Evolutionary conservation across 1,140 invertebrate genomes (phyloP).

Genomic region (Dendroctonus ponderosae): DNA sequence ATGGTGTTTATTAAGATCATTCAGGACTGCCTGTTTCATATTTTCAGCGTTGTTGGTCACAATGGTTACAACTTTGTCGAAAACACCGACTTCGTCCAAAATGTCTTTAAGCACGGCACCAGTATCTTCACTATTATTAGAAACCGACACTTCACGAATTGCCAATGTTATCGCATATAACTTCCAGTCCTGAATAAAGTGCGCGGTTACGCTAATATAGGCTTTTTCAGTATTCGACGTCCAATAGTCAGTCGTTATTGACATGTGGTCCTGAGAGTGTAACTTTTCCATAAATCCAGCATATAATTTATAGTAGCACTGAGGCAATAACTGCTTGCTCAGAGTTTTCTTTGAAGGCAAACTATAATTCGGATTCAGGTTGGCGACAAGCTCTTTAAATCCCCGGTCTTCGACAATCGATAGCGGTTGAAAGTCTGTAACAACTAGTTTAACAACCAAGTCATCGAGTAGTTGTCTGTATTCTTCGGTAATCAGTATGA

Average conservation of each 20-base stretch:
- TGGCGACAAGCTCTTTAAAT: neutral
- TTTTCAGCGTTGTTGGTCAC: conserved; percentile 27
- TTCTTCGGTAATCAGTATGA: neutral
- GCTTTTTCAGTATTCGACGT: conserved; percentile 22
- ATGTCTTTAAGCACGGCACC: conserved; percentile 10
- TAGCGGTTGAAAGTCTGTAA: neutral
- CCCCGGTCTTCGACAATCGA: conserved; percentile 7
- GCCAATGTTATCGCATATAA: conserved; percentile 7
- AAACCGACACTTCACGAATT: neutral
- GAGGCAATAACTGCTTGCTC: neutral
- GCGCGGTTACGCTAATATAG: conserved; percentile 12
- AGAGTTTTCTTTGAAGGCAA: conserved; percentile 1
- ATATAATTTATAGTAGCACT: neutral
- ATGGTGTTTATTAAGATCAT: conserved; percentile 43
- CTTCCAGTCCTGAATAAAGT: conserved; percentile 21
- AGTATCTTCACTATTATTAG: conserved; percentile 9
- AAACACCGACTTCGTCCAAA: neutral
- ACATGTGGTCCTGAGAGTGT: neutral
- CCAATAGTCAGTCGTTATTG: conserved; percentile 24
- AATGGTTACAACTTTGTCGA: conserved; percentile 18
- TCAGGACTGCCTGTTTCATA: conserved; percentile 22
- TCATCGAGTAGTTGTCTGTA: neutral
- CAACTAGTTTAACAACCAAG: neutral
- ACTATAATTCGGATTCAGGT: conserved; percentile 8
- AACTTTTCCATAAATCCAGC: neutral